These are phyloP conservation scores for Megalonaias nervosa DNA, from an alignment of 1,140 invertebrate genomes.

Conservation along the genomic window DNA sequence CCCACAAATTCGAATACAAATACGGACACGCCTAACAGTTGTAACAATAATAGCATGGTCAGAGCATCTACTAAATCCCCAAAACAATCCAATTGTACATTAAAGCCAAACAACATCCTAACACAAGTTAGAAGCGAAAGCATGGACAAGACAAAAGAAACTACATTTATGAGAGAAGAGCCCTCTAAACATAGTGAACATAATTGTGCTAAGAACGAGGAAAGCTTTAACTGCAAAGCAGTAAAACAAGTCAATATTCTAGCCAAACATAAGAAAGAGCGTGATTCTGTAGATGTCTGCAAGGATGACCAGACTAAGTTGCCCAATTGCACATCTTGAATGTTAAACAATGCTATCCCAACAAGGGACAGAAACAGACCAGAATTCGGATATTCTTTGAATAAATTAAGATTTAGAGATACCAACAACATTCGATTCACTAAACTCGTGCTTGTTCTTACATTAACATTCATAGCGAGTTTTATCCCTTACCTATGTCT, in stretches of 20 bases:
- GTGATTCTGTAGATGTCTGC: not conserved
- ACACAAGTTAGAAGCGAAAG: not conserved
- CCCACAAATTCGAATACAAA: not conserved
- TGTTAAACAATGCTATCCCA: too few species aligned
- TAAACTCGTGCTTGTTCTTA: conserved; percentile 6
- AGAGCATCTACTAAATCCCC: not conserved
- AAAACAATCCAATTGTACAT: too few species aligned
- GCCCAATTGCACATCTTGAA: too few species aligned
- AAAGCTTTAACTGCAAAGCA: too few species aligned
- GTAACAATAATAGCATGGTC: not conserved
- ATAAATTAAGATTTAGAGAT: too few species aligned
- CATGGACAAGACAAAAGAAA: conserved; percentile 15
- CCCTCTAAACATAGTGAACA: too few species aligned
- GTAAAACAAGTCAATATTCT: too few species aligned
- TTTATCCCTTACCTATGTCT: conserved; percentile 9
- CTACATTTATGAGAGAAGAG: not conserved
- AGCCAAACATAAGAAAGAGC: not conserved
- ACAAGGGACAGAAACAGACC: not conserved
- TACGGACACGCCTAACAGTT: not conserved
- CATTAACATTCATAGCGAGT: conserved; percentile 13
- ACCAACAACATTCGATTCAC: too few species aligned
- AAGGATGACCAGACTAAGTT: not conserved
- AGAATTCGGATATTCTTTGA: not conserved
- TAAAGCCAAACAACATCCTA: too few species aligned
- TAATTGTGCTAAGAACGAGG: too few species aligned